Evolutionary conservation across 2,797 vertebrate species (phyloP).

Genomic region (Hydrocynus forskahlii): DNA sequence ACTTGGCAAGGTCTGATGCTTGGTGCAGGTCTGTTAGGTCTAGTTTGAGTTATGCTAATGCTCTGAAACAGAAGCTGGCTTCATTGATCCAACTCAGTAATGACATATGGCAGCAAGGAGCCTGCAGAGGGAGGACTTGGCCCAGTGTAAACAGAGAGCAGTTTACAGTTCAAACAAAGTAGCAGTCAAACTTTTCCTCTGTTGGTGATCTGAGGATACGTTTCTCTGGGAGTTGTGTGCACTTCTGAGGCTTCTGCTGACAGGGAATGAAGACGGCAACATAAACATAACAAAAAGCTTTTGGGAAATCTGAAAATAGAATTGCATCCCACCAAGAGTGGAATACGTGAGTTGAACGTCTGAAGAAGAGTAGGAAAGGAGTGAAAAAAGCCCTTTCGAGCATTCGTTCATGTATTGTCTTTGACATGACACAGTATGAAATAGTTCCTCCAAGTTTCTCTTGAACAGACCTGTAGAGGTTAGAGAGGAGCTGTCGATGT

Average conservation of each 20-base stretch:
- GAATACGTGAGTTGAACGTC: conserved; percentile 47
- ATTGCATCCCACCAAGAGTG: conserved; percentile 44
- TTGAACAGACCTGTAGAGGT: conserved; percentile 35
- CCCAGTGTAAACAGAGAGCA: conserved; percentile 25
- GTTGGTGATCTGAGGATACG: conserved; percentile 28
- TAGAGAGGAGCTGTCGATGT: conserved; percentile 24
- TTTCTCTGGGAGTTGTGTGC: conserved; percentile 40
- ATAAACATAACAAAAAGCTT: conserved; percentile 53
- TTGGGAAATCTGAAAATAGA: conserved; percentile 56
- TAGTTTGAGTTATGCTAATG: neutral
- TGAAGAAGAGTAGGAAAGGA: conserved; percentile 39
- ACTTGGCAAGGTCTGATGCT: neutral
- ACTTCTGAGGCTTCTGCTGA: conserved; percentile 46
- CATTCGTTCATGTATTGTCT: conserved; percentile 22
- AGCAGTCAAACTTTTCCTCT: conserved; percentile 48
- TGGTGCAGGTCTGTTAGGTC: neutral
- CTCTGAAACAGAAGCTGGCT: conserved; percentile 5
- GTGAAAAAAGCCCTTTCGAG: conserved; percentile 1
- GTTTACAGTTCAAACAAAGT: conserved; percentile 43
- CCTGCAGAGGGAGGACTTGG: conserved; percentile 30
- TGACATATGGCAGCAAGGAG: conserved; percentile 18
- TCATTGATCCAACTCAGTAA: conserved; percentile 15
- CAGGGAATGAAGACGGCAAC: conserved; percentile 49
- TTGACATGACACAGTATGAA: conserved; percentile 43
- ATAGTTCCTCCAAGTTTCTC: conserved; percentile 27